Evolutionary conservation across 2,797 vertebrate species (phyloP).

Genomic region (Potorous gilbertii): DNA sequence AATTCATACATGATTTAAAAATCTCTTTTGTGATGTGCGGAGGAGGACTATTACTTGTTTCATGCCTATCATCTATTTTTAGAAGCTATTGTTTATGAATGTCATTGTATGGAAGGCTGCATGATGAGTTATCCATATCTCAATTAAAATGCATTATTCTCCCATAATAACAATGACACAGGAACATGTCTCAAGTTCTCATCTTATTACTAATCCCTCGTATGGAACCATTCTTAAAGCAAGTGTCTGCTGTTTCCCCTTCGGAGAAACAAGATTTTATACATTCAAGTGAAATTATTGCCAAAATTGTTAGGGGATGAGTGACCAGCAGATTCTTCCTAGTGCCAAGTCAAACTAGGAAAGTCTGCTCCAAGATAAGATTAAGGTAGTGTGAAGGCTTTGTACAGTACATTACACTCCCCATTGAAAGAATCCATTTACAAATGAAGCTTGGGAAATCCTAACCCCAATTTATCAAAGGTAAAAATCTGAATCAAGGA

Average conservation of each 20-base stretch:
- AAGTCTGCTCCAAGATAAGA: background rate
- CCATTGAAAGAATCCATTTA: background rate
- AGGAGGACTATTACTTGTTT: background rate
- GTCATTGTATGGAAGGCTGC: background rate
- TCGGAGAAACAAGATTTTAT: background rate
- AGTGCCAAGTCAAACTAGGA: background rate
- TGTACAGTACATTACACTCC: background rate
- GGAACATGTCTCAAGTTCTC: background rate
- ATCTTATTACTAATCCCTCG: background rate
- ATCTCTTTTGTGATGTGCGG: background rate
- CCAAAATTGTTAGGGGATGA: background rate
- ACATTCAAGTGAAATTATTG: background rate
- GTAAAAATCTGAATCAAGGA: constrained; percentile 8
- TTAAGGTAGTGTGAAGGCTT: background rate
- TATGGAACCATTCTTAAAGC: background rate
- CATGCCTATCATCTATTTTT: background rate
- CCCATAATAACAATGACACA: background rate
- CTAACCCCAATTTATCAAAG: background rate
- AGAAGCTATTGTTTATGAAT: background rate
- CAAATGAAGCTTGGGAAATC: background rate
- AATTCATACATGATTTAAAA: background rate
- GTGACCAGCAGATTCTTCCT: background rate
- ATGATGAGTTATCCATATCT: background rate
- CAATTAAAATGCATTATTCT: background rate
- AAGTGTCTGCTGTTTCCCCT: background rate